Percentiles rank a stretch among this genome's conserved stretches.
These are phyloP conservation scores for Recurvirostra avosetta DNA, from an alignment of 2,113 vertebrate species.

Conservation along the genomic window DNA sequence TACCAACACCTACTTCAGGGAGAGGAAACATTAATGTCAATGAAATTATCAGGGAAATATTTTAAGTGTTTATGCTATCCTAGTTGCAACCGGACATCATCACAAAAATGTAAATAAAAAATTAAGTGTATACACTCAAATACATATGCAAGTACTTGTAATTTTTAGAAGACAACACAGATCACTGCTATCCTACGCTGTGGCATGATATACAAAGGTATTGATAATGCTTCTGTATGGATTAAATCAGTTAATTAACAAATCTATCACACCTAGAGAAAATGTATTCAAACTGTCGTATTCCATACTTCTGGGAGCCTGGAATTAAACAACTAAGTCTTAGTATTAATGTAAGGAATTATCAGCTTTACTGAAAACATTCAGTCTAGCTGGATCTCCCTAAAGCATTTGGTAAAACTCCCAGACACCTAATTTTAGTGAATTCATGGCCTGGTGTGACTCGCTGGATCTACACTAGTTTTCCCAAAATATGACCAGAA, in stretches of 20 bases:
- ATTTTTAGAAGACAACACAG: background rate
- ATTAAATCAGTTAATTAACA: conserved; percentile 31
- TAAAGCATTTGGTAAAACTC: background rate
- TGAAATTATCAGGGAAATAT: background rate
- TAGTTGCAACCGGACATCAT: background rate
- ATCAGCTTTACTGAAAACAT: conserved; percentile 1
- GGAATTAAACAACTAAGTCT: conserved; percentile 18
- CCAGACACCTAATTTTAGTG: background rate
- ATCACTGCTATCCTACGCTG: background rate
- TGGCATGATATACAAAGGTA: background rate
- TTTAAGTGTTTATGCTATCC: background rate
- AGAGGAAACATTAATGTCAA: background rate
- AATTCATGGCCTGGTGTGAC: background rate
- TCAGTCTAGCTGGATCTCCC: background rate
- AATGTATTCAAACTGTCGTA: background rate
- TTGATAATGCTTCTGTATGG: background rate
- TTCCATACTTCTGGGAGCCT: background rate
- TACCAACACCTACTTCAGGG: background rate
- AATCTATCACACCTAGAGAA: background rate
- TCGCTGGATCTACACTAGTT: background rate
- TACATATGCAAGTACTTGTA: background rate
- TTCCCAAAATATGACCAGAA: background rate
- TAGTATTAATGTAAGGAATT: conserved; percentile 31
- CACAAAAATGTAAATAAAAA: background rate
- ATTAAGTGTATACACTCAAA: background rate